phyloP scores from a whole-genome alignment of 2,888 invertebrate genomes.

The Leptopilina syphax region DNA sequence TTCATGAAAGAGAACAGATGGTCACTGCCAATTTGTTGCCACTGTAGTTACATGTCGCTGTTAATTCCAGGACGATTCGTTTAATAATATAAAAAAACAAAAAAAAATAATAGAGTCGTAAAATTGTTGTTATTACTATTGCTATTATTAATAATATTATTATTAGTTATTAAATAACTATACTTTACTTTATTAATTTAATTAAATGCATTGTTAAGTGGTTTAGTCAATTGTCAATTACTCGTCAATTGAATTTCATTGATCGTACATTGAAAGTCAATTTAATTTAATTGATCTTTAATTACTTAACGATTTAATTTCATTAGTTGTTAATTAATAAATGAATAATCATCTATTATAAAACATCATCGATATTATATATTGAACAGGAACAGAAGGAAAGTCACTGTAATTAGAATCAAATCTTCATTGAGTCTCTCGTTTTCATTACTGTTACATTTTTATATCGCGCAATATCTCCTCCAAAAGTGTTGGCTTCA shows the following conservation, averaged over 20 bases:
- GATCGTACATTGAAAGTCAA: no score
- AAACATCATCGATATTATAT: slow-evolving; percentile 13
- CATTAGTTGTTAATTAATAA: neutral
- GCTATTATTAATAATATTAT: slow-evolving; percentile 7
- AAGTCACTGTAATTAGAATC: slow-evolving; percentile 18
- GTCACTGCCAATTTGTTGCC: slow-evolving; percentile 34
- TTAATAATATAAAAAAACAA: slow-evolving; percentile 14
- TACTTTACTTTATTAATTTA: neutral
- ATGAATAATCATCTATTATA: slow-evolving; percentile 16
- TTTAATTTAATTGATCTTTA: neutral
- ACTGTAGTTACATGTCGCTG: neutral
- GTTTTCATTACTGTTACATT: neutral
- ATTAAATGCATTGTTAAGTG: neutral
- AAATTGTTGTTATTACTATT: slow-evolving; percentile 35
- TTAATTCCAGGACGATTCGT: slow-evolving; percentile 12
- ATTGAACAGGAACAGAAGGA: neutral
- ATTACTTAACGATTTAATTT: neutral
- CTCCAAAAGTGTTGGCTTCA: slow-evolving; percentile 7
- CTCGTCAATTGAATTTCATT: no score
- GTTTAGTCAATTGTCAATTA: no score
- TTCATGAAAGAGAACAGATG: slow-evolving; percentile 1
- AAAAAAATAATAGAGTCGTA: slow-evolving; percentile 7
- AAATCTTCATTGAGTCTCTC: slow-evolving; percentile 12
- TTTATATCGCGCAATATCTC: slow-evolving; percentile 23
- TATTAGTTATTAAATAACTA: no score